Conservation (phyloP, 2,888 invertebrate species). For the Drosophila helvetica region DNA sequence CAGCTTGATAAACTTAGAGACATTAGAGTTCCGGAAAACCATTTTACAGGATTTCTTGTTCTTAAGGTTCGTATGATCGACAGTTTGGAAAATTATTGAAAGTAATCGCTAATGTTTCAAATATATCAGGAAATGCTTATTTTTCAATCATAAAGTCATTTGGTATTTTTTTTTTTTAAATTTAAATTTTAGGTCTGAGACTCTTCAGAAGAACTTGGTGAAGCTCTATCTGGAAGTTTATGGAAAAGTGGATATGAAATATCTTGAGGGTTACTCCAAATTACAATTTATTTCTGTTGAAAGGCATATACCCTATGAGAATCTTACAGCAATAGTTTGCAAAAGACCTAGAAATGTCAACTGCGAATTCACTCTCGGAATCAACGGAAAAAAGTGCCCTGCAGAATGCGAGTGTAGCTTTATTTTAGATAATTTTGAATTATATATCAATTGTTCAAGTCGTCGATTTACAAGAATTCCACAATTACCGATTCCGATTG, state of each 20-base stretch:
- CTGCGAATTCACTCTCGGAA: slow-evolving; percentile 9
- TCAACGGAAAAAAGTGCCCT: slow-evolving; percentile 16
- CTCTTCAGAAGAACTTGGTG: slow-evolving; percentile 7
- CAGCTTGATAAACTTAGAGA: not conserved
- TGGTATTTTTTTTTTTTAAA: not conserved
- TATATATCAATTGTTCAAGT: slow-evolving; percentile 10
- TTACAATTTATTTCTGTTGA: slow-evolving; percentile 1
- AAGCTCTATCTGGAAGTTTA: slow-evolving; percentile 1
- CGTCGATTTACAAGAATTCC: slow-evolving; percentile 9
- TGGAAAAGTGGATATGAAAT: slow-evolving; percentile 8
- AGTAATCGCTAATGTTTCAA: not conserved
- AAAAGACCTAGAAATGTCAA: too few species aligned
- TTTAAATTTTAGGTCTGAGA: not conserved
- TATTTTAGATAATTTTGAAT: too few species aligned
- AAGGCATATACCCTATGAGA: not conserved
- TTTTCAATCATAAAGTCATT: not conserved
- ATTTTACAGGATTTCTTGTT: not conserved
- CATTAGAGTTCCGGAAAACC: not conserved
- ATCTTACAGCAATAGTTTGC: slow-evolving; percentile 20
- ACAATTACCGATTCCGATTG: slow-evolving; percentile 20
- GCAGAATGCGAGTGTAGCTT: too few species aligned
- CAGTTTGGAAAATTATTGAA: not conserved
- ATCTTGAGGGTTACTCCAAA: not conserved
- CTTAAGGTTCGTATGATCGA: not conserved
- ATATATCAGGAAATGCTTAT: not conserved